phyloP scores from a whole-genome alignment of 2,113 vertebrate genomes.

The Choloepus hoffmanni region DNA sequence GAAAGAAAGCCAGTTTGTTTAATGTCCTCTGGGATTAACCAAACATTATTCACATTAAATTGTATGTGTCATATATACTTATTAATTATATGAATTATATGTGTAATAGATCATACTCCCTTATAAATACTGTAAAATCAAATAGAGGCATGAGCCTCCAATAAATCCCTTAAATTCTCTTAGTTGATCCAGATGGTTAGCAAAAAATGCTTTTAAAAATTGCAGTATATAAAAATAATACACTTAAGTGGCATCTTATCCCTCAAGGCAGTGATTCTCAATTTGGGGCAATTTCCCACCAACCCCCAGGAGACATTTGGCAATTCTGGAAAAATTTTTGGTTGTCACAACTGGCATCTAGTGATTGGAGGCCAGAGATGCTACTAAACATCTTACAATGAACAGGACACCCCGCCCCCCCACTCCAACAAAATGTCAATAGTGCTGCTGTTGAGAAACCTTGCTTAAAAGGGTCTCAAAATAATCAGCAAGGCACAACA shows the following conservation, averaged over 20 bases:
- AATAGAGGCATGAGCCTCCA: background rate
- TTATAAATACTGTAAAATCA: slow-evolving; percentile 10
- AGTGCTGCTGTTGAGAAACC: background rate
- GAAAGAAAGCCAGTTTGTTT: slow-evolving; percentile 7
- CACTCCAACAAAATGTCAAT: background rate
- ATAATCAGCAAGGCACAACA: background rate
- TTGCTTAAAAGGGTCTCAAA: background rate
- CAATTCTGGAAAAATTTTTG: slow-evolving; percentile 45
- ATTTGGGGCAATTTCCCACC: background rate
- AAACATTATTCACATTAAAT: slow-evolving; percentile 56
- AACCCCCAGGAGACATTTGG: background rate
- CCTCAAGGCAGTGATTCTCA: slow-evolving; percentile 9
- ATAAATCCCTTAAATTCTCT: slow-evolving; percentile 48
- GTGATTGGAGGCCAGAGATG: background rate
- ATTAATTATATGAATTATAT: slow-evolving; percentile 21
- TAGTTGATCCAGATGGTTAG: slow-evolving; percentile 33
- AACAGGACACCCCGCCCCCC: background rate
- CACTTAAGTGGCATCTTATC: background rate
- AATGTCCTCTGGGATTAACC: background rate
- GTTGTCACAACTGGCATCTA: background rate
- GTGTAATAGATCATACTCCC: background rate
- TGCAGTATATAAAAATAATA: background rate
- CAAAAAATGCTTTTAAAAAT: slow-evolving; percentile 51
- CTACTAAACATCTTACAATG: background rate
- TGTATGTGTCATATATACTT: background rate